phyloP scores from a whole-genome alignment of 2,797 vertebrate species.

The Neosilurus hyrtlii region DNA sequence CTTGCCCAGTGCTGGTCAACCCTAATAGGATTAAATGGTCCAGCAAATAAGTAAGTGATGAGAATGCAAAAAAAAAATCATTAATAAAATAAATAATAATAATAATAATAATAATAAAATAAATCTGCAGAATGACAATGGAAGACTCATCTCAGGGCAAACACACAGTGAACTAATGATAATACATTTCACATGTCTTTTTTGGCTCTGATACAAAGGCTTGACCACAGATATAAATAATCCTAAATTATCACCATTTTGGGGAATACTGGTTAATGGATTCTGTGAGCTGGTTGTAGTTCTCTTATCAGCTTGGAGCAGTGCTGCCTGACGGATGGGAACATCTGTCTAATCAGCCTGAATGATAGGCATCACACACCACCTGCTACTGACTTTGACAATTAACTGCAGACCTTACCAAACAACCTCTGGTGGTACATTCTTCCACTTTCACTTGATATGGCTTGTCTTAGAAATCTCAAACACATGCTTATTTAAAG shows the following conservation, averaged over 20 bases:
- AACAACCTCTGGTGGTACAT: constrained; percentile 68
- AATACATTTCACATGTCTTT: constrained; percentile 82
- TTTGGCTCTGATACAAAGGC: constrained; percentile 34
- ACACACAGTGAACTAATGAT: constrained; percentile 79
- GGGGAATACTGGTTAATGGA: constrained; percentile 36
- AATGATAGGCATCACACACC: constrained; percentile 75
- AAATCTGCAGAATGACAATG: constrained; percentile 63
- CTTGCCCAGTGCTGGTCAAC: no score
- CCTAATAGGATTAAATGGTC: background rate
- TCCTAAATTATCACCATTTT: constrained; percentile 25
- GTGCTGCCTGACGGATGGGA: constrained; percentile 39
- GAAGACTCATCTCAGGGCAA: constrained; percentile 69
- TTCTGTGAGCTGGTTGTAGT: constrained; percentile 45
- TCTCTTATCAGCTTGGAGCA: constrained; percentile 35
- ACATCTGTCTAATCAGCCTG: constrained; percentile 72
- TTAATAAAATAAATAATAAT: no score
- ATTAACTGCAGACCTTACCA: constrained; percentile 73
- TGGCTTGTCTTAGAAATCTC: constrained; percentile 13
- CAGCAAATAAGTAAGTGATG: background rate
- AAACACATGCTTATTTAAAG: constrained; percentile 8
- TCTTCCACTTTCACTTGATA: constrained; percentile 48
- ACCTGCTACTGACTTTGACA: constrained; percentile 71
- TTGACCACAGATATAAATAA: background rate
- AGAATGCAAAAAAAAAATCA: constrained; percentile 1
- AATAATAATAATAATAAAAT: constrained; percentile 64